Conservation (phyloP, 2,113 vertebrate species). For the Irena cyanogastra region DNA sequence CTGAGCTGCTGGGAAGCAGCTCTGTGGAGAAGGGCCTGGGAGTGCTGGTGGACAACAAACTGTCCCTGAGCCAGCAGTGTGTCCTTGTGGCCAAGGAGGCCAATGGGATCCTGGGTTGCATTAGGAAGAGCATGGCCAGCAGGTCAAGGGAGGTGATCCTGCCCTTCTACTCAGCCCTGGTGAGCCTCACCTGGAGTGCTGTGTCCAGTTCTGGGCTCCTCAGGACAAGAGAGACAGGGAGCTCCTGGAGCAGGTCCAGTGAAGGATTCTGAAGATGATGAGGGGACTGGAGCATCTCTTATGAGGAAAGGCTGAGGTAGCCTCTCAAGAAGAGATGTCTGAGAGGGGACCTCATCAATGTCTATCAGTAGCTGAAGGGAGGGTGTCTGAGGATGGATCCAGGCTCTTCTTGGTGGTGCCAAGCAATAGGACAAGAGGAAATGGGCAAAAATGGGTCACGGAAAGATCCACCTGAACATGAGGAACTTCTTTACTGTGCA, state of each 20-base stretch:
- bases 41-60: not conserved
- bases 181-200: not conserved
- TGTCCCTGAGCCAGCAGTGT: not conserved
- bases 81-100: not conserved
- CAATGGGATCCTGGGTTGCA: not conserved
- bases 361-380: not conserved
- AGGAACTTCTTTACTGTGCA: not conserved
- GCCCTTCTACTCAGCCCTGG: not conserved
- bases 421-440: not conserved
- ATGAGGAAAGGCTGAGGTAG: not conserved
- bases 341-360: too few species aligned
- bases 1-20: not conserved
- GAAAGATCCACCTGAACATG: not conserved
- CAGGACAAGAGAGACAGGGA: not conserved
- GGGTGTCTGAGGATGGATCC: not conserved
- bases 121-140: not conserved
- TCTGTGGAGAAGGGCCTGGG: not conserved
- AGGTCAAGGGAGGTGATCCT: not conserved
- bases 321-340: accelerated
- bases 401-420: not conserved
- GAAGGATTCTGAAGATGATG: not conserved
- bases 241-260: not conserved
- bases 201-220: not conserved
- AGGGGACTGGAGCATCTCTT: not conserved
- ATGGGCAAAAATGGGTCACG: not conserved